Evolutionary conservation across 2,888 invertebrate genomes (phyloP), one percentile per base, ranked within the genome.

Genomic region (Coecobrya sp.): DNA sequence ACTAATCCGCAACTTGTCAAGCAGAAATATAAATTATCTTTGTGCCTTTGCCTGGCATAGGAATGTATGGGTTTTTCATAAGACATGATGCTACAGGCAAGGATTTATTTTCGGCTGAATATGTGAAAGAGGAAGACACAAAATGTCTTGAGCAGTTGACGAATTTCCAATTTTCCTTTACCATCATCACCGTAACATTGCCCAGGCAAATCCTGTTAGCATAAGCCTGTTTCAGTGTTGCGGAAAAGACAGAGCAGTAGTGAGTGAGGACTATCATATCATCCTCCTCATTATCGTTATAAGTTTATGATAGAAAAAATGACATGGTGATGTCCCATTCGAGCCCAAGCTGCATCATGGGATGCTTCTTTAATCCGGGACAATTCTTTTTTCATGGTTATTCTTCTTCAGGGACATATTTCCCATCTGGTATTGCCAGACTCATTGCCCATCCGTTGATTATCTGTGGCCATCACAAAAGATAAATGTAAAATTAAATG

Each of bases 1-100:
- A 76, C 86, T 86, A 87, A 87, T 87, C 86, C 86, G 55, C 86
- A 73, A 87, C 76, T 87, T 87, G 86, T 87, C 86, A 87, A 87
- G 86, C 86, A 87, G 73, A 87, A 87, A 87, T n/a, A 87, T 73
- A 76, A 87, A 87, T 87, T 87, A 76, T 87, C 87, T 87, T 25
- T 86, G 19, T 73, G 16, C 68, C 68, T 45, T 85, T 76, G 22
- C 76, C 25, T 62, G 62, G 25, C 25, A 30, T 68, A 11, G 16
- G n/a, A 36, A n/a, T 3, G 3, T 19, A 4, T 5, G n/a, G 2
- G 30, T 27, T 1, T 27, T 27, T 30, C 68, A 49, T 16, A 3
- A 30, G 62, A 62, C 22, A 5, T 49, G 16, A 8, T 22, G 25
- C 84, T 30, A 45, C 62, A 84, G 65, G 84, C 65, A 65, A 84